Conservation (phyloP, 2,888 invertebrate genomes). For the Drosophila mercatorum region DNA sequence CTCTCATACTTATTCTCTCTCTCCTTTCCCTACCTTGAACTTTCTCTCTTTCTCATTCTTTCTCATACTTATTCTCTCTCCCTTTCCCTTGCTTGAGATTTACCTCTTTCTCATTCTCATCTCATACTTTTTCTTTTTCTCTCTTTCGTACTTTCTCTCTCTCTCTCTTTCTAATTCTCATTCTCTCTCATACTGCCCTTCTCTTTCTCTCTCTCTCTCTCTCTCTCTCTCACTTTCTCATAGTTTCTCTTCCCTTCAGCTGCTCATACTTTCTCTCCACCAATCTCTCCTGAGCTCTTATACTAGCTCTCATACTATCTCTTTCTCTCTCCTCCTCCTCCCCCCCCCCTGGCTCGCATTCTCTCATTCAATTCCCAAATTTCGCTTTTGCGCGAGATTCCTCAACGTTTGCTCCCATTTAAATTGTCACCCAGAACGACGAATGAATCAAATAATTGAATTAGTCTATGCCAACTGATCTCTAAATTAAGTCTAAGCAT, state of each 20-base stretch:
- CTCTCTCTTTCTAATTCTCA: not conserved
- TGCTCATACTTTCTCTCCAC: not conserved
- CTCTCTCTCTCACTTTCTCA: not conserved
- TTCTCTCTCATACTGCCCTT: not conserved
- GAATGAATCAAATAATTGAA: conserved; percentile 14
- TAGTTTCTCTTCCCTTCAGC: not conserved
- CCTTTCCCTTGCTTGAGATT: too few species aligned
- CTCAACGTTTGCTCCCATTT: conserved; percentile 6
- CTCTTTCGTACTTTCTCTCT: not conserved
- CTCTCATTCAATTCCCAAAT: not conserved
- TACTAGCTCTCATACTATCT: too few species aligned
- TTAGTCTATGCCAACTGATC: conserved; percentile 8
- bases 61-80: not conserved
- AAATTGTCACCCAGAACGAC: conserved; percentile 3
- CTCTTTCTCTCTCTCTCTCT: not conserved
- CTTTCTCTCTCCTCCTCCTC: too few species aligned
- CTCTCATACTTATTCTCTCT: too few species aligned
- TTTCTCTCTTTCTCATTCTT: not conserved
- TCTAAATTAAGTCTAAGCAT: conserved; percentile 4
- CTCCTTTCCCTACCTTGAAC: too few species aligned
- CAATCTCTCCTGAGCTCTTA: not conserved
- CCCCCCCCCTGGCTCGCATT: not conserved
- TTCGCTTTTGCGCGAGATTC: not conserved
- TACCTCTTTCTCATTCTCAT: not conserved
- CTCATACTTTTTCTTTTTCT: not conserved